Evolutionary conservation across 2,888 invertebrate species (phyloP).

Genomic region (Yponomeuta malinellus): DNA sequence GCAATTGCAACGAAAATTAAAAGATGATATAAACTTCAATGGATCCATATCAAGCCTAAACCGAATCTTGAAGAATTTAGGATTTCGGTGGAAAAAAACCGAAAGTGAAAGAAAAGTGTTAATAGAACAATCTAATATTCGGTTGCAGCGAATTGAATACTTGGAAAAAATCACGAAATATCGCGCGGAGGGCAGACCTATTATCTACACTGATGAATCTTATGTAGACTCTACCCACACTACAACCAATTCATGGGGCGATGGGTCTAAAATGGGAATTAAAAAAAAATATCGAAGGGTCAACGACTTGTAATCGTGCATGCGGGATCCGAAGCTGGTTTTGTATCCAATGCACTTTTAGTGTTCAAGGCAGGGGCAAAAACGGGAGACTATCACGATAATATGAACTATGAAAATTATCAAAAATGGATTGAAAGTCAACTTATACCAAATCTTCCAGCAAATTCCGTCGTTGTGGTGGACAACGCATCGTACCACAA

Average conservation of each 20-base stretch:
- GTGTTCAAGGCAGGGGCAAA: constrained; percentile 22
- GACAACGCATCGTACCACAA: constrained; percentile 20
- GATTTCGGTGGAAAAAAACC: constrained; percentile 14
- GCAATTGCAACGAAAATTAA: no score
- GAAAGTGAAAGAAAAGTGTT: constrained; percentile 15
- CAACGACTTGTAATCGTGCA: constrained; percentile 23
- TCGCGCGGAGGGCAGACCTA: not conserved
- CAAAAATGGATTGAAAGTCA: constrained; percentile 27
- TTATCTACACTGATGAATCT: constrained; percentile 4
- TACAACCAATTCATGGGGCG: not conserved
- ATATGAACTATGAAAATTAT: constrained; percentile 27
- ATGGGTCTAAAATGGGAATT: not conserved
- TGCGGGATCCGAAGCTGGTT: constrained; percentile 26
- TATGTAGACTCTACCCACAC: constrained; percentile 17
- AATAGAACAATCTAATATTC: not conserved
- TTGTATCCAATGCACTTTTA: constrained; percentile 20
- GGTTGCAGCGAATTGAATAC: constrained; percentile 7
- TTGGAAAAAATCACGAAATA: not conserved
- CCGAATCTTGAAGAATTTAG: constrained; percentile 13
- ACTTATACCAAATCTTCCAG: constrained; percentile 28
- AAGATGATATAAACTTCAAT: no score
- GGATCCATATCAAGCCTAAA: no score
- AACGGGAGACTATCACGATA: constrained; percentile 18
- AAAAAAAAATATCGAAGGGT: constrained; percentile 22
- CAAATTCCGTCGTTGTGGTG: constrained; percentile 18